Percentiles rank a stretch among this genome's conserved stretches.
phyloP scores from a whole-genome alignment of 1,140 invertebrate species.

The Drosophila pachea region DNA sequence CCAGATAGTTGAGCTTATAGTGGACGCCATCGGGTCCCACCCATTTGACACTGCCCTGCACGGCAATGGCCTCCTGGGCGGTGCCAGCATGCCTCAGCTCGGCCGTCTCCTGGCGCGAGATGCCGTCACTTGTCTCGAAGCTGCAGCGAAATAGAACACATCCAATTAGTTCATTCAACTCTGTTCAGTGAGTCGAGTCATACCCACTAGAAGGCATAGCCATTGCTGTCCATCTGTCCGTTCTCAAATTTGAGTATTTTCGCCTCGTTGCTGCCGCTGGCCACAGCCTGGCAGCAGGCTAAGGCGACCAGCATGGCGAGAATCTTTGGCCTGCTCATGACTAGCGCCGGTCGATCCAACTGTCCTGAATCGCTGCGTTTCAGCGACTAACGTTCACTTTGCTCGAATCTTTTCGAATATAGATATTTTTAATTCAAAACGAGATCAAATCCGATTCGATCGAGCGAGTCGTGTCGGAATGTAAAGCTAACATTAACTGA shows the following conservation, averaged over 20 bases:
- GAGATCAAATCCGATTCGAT: neutral
- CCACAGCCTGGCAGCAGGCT: neutral
- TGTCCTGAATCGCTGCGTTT: slow-evolving; percentile 35
- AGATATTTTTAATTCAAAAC: slow-evolving; percentile 1
- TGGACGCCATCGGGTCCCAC: slow-evolving; percentile 83
- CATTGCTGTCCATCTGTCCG: slow-evolving; percentile 74
- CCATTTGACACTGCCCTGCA: slow-evolving; percentile 84
- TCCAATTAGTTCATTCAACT: slow-evolving; percentile 3
- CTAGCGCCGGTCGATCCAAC: slow-evolving; percentile 20
- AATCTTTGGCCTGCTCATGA: slow-evolving; percentile 31
- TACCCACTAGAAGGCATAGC: slow-evolving; percentile 79
- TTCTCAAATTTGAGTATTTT: slow-evolving; percentile 80
- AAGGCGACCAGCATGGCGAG: slow-evolving; percentile 21
- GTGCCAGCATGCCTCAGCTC: slow-evolving; percentile 80
- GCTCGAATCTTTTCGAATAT: slow-evolving; percentile 6
- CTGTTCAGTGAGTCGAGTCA: neutral
- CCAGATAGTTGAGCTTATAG: slow-evolving; percentile 83
- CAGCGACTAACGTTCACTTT: slow-evolving; percentile 46
- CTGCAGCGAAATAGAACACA: slow-evolving; percentile 54
- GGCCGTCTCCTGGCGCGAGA: slow-evolving; percentile 82
- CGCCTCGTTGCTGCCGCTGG: slow-evolving; percentile 49
- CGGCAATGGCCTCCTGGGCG: slow-evolving; percentile 79
- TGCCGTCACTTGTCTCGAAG: slow-evolving; percentile 85
- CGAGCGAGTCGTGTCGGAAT: neutral
- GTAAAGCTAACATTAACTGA: neutral